Evolutionary conservation across 2,797 vertebrate genomes (phyloP), one percentile per base, ranked within the genome.

Genomic region (Notoglanidium macrostoma): DNA sequence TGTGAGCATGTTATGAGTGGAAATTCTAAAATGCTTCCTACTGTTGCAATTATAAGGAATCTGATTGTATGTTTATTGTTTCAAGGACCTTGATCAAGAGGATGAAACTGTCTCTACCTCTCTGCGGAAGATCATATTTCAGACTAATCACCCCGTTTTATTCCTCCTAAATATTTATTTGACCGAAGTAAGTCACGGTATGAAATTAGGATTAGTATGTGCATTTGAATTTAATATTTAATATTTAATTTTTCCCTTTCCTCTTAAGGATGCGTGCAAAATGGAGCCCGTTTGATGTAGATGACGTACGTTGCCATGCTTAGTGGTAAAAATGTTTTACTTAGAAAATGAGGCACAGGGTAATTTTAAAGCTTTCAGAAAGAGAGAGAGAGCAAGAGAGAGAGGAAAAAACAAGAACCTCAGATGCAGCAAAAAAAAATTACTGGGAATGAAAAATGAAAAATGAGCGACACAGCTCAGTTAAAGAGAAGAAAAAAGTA

Each of bases 61-160:
- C 93, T 94, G 92, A 95, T 94, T 95, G 93, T 94, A 94, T 93
- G 92, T 92, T 93, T 93, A 95, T 95, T 95, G 94, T 96, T 96
- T 95, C 92, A 95, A 95, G 94, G 91, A 90, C 91, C 89, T 90
- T 92, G 91, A 94, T 95, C 94, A 94, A 92, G 91, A 68, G 81
- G 81, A 83, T 63, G 17, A 90, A 93, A 93, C 92, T 93, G 92
- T 91, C 91, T 91, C 91, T 93, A 90, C 17, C 91, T 92, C 88
- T 90, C 90, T 90, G 86, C 91, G 89, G 19, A 91, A 92, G 94
- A 92, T 91, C 93, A 94, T 92, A 92, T 92, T 94, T 93, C 89
- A 92, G 91, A 84, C 91, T 94, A 92, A 94, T 94, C 93, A 91
- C 88, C 90, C 57, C 26, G 35, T 93, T 91, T 89, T 90, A 92